A percentile compares a stretch with the other conserved stretches of the same genome.
Conservation (phyloP, 2,797 vertebrate genomes). For the Cottoperca gobio region DNA sequence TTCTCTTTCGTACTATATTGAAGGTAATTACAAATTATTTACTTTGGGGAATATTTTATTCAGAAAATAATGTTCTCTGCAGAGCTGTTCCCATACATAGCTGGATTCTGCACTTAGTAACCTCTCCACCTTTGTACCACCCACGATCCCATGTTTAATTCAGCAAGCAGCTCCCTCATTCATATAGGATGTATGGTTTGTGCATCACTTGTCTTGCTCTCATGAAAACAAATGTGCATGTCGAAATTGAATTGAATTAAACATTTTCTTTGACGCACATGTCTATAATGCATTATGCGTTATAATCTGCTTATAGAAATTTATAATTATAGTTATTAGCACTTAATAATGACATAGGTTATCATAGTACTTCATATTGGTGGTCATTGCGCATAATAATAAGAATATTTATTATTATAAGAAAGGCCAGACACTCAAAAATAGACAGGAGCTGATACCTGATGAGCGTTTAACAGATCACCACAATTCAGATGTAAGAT, state of each 20-base stretch:
- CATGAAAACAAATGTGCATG: constrained; percentile 5
- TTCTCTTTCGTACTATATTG: not conserved
- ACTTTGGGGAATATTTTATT: not conserved
- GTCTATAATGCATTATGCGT: no score
- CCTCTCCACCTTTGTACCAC: constrained; percentile 27
- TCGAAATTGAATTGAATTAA: no score
- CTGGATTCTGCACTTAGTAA: constrained; percentile 35
- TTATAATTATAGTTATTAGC: no score
- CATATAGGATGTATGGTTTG: constrained; percentile 24
- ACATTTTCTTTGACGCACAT: no score
- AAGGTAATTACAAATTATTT: constrained; percentile 14
- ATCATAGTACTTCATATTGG: no score
- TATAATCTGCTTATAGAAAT: no score
- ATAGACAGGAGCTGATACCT: not conserved
- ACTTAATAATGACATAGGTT: no score
- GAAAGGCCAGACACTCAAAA: not conserved
- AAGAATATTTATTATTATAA: no score
- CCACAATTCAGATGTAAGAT: not conserved
- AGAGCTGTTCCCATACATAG: not conserved
- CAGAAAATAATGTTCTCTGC: no score
- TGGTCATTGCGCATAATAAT: no score
- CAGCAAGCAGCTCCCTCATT: constrained; percentile 23
- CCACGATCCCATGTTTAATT: constrained; percentile 41
- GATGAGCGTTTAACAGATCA: not conserved
- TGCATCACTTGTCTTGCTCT: not conserved